A percentile compares a stretch with the other conserved stretches of the same genome.
phyloP scores from a whole-genome alignment of 2,113 vertebrate genomes.

The Chaetura pelagica region DNA sequence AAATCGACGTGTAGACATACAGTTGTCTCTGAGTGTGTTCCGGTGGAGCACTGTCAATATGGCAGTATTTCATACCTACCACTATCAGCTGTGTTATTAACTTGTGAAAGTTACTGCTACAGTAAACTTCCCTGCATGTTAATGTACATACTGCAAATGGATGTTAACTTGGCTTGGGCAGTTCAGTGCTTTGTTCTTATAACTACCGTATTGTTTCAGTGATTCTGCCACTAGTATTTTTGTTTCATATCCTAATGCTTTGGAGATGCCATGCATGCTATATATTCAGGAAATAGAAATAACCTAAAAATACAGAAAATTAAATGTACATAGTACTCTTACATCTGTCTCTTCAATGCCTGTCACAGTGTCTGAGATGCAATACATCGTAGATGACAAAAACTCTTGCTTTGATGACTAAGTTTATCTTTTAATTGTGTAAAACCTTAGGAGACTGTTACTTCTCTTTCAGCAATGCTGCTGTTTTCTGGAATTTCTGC shows the following conservation, averaged over 20 bases:
- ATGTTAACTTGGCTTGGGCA: neutral
- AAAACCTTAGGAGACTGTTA: neutral
- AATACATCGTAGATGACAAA: neutral
- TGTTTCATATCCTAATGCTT: neutral
- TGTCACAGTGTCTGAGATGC: neutral
- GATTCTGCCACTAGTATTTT: neutral
- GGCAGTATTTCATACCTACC: neutral
- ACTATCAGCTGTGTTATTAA: neutral
- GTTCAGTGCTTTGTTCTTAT: neutral
- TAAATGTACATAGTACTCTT: neutral
- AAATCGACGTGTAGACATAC: neutral
- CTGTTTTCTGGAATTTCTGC: neutral
- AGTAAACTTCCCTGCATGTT: neutral
- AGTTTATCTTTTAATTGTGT: neutral
- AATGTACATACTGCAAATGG: neutral
- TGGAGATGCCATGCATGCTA: accelerated
- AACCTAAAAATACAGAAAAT: neutral
- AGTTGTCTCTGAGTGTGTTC: neutral
- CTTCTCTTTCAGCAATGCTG: neutral
- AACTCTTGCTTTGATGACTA: neutral
- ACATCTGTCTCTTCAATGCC: neutral
- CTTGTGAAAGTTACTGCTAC: neutral
- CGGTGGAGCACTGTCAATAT: neutral
- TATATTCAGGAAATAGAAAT: neutral
- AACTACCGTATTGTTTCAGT: neutral